Percentiles rank a stretch among this genome's conserved stretches.
Conservation (phyloP, 2,113 vertebrate genomes). For the Atherinomorus stipes region DNA sequence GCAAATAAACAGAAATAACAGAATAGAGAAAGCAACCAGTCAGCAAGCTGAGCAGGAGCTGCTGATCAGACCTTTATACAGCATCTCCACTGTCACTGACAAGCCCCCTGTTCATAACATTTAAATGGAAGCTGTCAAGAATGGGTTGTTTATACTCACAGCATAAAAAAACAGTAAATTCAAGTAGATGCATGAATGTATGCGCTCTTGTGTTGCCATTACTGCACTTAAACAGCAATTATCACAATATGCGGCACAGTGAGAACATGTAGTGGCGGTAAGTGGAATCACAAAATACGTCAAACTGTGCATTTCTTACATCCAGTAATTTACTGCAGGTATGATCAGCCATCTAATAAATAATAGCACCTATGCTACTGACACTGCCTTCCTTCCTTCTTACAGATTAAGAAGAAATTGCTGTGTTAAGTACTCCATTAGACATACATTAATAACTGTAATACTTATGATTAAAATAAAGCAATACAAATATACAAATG, state of each 20-base stretch:
- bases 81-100: slow-evolving; percentile 35
- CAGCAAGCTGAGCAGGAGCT: slow-evolving; percentile 12
- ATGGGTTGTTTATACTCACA: slow-evolving; percentile 34
- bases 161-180: slow-evolving; percentile 16
- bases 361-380: slow-evolving; percentile 6
- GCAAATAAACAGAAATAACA: slow-evolving; percentile 55
- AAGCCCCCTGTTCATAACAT: slow-evolving; percentile 38
- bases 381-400: slow-evolving; percentile 2
- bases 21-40: slow-evolving; percentile 8
- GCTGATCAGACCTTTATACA: slow-evolving; percentile 36
- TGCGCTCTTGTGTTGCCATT: slow-evolving; percentile 30
- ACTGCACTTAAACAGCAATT: slow-evolving; percentile 50
- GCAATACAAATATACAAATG: no score
- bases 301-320: slow-evolving; percentile 37
- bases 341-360: background rate
- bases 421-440: no score
- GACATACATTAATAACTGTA: no score
- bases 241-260: slow-evolving; percentile 20
- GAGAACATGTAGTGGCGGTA: slow-evolving; percentile 41
- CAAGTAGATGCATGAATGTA: slow-evolving; percentile 26
- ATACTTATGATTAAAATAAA: no score
- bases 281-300: slow-evolving; percentile 46
- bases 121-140: slow-evolving; percentile 59
- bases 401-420: background rate
- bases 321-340: slow-evolving; percentile 36